phyloP scores from a whole-genome alignment of 2,113 vertebrate genomes.

The Ifrita kowaldi region DNA sequence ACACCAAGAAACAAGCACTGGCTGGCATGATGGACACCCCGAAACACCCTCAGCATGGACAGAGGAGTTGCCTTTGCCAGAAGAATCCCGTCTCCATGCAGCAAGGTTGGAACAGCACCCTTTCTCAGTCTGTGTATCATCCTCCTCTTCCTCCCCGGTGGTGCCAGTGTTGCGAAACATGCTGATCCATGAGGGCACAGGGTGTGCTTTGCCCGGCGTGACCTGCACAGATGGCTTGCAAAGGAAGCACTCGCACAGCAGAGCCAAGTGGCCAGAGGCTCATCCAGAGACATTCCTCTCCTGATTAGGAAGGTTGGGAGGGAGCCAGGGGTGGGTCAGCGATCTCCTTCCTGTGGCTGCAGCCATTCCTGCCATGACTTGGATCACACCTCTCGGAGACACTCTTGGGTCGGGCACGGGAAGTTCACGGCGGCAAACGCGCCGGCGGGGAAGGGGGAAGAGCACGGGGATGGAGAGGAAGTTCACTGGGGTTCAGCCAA shows the following conservation, averaged over 20 bases:
- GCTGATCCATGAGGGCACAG: background rate
- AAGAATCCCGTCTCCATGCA: accelerated
- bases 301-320: slow-evolving; percentile 18
- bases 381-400: slow-evolving; percentile 21
- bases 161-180: background rate
- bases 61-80: accelerated
- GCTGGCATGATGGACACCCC: background rate
- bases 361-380: background rate
- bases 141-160: background rate
- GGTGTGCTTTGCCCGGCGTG: background rate
- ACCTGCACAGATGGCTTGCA: background rate
- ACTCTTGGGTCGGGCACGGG: background rate
- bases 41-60: background rate
- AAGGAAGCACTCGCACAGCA: background rate
- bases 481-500: slow-evolving; percentile 32
- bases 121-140: background rate
- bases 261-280: background rate
- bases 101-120: background rate
- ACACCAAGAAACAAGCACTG: background rate
- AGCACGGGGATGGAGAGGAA: background rate
- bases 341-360: background rate
- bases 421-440: slow-evolving; percentile 1
- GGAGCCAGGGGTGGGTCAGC: slow-evolving; percentile 44
- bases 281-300: slow-evolving; percentile 15
- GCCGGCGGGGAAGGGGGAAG: background rate